Evolutionary conservation across 2,797 vertebrate genomes (phyloP).

Genomic region (Poeciliopsis turneri): DNA sequence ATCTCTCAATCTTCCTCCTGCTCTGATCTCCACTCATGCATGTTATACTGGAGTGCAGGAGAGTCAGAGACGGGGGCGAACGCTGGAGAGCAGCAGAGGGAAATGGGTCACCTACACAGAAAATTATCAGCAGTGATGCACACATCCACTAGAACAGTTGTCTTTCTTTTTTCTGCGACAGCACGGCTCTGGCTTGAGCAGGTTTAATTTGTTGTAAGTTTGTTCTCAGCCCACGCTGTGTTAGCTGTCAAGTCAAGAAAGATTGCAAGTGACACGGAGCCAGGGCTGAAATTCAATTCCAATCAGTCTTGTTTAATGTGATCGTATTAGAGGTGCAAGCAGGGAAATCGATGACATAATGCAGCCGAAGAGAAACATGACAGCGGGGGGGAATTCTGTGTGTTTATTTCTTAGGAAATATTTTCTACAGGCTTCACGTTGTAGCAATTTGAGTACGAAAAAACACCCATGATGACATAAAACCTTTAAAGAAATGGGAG

Average conservation of each 20-base stretch:
- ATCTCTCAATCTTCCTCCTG: slow-evolving; percentile 52
- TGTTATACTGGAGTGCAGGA: slow-evolving; percentile 54
- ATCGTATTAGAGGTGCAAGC: slow-evolving; percentile 66
- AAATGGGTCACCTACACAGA: slow-evolving; percentile 73
- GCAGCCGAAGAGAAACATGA: slow-evolving; percentile 34
- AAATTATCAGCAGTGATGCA: slow-evolving; percentile 42
- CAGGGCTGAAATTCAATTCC: slow-evolving; percentile 59
- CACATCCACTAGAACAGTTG: slow-evolving; percentile 28
- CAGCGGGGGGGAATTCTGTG: slow-evolving; percentile 11
- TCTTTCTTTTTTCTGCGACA: background rate
- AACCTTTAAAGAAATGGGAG: slow-evolving; percentile 59
- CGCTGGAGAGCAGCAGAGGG: slow-evolving; percentile 52
- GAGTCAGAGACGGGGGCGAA: slow-evolving; percentile 31
- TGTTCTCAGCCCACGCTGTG: slow-evolving; percentile 12
- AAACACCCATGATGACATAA: slow-evolving; percentile 30
- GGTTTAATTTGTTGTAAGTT: slow-evolving; percentile 5
- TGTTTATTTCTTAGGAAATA: slow-evolving; percentile 9
- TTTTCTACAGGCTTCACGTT: background rate
- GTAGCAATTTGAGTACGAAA: slow-evolving; percentile 37
- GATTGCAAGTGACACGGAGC: slow-evolving; percentile 57
- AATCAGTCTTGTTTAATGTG: slow-evolving; percentile 67
- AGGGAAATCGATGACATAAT: slow-evolving; percentile 69
- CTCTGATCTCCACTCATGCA: slow-evolving; percentile 68
- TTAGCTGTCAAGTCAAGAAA: slow-evolving; percentile 20
- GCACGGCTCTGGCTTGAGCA: background rate